Evolutionary conservation across 1,140 invertebrate species (phyloP), one percentile per base, ranked within the genome.

Genomic region (Choristoneura fumiferana): DNA sequence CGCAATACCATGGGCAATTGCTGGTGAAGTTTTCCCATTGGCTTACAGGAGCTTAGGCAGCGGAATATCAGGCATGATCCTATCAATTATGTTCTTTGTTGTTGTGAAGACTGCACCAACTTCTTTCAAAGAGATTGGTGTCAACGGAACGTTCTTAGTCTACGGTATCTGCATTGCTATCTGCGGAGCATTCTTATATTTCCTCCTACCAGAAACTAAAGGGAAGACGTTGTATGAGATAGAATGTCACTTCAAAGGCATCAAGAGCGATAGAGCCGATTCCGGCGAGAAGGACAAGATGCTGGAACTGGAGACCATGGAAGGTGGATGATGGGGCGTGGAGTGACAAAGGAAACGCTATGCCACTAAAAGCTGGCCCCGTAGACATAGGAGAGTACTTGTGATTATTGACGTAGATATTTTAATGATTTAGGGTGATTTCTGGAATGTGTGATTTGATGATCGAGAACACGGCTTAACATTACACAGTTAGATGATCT

Each of bases 181-280:
- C 8, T 81, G 94, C 33, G 91, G 93, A 18, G 63, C 92, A 0
- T 91, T 94, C 57, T 71, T 93, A 9, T 91, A 87, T 37, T 89
- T 91, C 45, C 86, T 93, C 10, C 78, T 95, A 0, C 94, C 94
- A 1, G 94, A 95, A 76, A 95, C 94, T 0, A 94, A 93, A 76
- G 93, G 93, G 1, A 92, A 91, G 65, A 92, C 90, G 0, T 78
- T 95, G 35, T 92, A 94, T 65, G 93, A 95, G 69, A 93, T 94
- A 18, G 90, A 91, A 62, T 87, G 88, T 35, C 73, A 86, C 33
- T 89, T 89, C 15, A 84, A 71, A 65, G 81, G 84, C 0, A 63
- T 76, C 8, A 71, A 66, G 18, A 54, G 61, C 13, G 65, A 71
- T 5, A 43, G 37, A 3, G 49, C 33, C 2, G 64, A 69, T 1